Conservation (phyloP, 1,140 invertebrate genomes). For the Zaprionus inermis region DNA sequence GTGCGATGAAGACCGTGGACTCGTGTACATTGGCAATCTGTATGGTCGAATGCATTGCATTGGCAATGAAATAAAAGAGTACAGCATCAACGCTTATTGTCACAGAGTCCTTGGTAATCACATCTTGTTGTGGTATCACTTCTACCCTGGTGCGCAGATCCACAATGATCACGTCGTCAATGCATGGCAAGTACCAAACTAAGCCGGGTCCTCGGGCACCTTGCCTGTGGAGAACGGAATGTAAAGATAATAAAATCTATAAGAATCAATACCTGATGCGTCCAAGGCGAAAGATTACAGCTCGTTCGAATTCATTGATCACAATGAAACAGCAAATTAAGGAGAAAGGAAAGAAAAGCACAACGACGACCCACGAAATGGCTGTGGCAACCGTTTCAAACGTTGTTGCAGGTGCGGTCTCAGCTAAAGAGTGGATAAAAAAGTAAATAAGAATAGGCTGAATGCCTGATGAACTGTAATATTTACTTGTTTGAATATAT, state of each 20-base stretch:
- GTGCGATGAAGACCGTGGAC: conserved; percentile 87
- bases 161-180: conserved; percentile 89
- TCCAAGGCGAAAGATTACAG: conserved; percentile 94
- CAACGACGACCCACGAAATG: conserved; percentile 89
- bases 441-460: neutral
- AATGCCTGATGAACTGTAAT: no score
- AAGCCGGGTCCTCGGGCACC: conserved; percentile 84
- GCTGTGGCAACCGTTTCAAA: conserved; percentile 90
- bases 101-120: conserved; percentile 91
- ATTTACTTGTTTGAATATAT: conserved; percentile 27
- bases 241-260: neutral
- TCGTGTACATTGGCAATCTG: conserved; percentile 93
- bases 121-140: conserved; percentile 89
- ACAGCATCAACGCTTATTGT: conserved; percentile 92
- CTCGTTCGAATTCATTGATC: conserved; percentile 89
- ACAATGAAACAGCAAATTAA: conserved; percentile 91
- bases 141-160: conserved; percentile 90
- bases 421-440: conserved; percentile 29
- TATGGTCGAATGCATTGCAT: conserved; percentile 91
- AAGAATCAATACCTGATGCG: conserved; percentile 86
- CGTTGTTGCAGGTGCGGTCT: conserved; percentile 1
- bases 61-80: conserved; percentile 90
- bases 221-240: conserved; percentile 16
- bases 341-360: conserved; percentile 92
- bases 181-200: conserved; percentile 91